Evolutionary conservation across 2,113 vertebrate genomes (phyloP).

Genomic region (Vimba vimba): DNA sequence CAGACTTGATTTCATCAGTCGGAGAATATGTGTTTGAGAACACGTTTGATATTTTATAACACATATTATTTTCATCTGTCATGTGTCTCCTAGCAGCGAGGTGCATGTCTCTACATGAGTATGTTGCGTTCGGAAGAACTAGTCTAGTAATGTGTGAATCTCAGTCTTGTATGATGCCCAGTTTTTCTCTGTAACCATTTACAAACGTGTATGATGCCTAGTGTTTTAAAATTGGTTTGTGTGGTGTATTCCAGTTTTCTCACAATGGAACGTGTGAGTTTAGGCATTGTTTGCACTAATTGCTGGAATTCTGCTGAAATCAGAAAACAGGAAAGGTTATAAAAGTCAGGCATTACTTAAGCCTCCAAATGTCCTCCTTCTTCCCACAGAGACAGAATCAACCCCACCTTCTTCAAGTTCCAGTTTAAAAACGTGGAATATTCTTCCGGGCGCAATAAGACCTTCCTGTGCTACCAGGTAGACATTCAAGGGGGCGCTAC

Average conservation of each 20-base stretch:
- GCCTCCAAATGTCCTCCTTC: constrained; percentile 35
- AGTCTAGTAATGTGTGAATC: background rate
- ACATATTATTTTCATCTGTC: too few relatives aligned
- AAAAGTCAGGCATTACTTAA: too few relatives aligned
- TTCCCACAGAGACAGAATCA: constrained; percentile 83
- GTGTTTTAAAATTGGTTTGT: background rate
- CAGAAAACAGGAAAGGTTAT: too few relatives aligned
- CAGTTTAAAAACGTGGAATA: constrained; percentile 98
- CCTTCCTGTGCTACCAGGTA: constrained; percentile 90
- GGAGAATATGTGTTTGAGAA: too few relatives aligned
- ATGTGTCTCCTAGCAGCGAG: too few relatives aligned
- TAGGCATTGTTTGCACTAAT: too few relatives aligned
- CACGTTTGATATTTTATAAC: too few relatives aligned
- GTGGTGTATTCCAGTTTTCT: background rate
- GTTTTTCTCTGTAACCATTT: background rate
- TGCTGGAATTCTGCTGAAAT: too few relatives aligned
- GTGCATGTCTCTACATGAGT: too few relatives aligned
- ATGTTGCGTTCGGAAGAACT: background rate
- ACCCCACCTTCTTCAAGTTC: constrained; percentile 92
- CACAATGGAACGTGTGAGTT: background rate
- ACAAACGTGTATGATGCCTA: background rate
- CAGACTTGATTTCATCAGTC: too few relatives aligned
- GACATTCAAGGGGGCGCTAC: constrained; percentile 79
- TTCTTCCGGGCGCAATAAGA: constrained; percentile 96
- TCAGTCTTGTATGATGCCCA: background rate